These are phyloP conservation scores for Anthophora plumipes DNA, from an alignment of 2,888 invertebrate species.

Conservation along the genomic window DNA sequence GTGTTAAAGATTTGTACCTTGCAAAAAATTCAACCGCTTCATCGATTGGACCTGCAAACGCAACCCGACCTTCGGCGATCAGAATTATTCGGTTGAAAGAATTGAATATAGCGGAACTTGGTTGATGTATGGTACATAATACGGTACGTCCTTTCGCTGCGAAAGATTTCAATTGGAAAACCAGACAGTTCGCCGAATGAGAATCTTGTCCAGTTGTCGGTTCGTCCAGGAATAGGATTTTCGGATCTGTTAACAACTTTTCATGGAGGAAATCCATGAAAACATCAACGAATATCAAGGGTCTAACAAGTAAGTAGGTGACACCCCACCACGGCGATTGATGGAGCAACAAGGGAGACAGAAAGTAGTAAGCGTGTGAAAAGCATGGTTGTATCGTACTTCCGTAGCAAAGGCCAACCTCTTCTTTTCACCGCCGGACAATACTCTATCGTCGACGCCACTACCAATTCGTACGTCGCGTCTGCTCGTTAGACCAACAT, in stretches of 20 bases:
- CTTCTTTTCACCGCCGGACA: slow-evolving; percentile 98
- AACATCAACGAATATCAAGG: neutral
- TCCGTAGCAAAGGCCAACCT: slow-evolving; percentile 97
- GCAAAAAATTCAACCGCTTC: slow-evolving; percentile 89
- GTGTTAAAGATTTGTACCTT: slow-evolving; percentile 84
- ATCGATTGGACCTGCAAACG: slow-evolving; percentile 91
- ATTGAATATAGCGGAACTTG: slow-evolving; percentile 94
- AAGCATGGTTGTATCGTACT: slow-evolving; percentile 84
- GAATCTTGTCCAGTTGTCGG: slow-evolving; percentile 98
- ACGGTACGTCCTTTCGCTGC: slow-evolving; percentile 93
- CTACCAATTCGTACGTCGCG: slow-evolving; percentile 91
- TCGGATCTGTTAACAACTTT: slow-evolving; percentile 95
- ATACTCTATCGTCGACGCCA: slow-evolving; percentile 90
- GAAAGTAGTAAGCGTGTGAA: neutral
- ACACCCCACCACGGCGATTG: too few relatives aligned
- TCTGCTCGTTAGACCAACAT: slow-evolving; percentile 90
- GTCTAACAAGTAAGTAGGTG: too few relatives aligned
- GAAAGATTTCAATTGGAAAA: slow-evolving; percentile 89
- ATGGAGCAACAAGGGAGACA: neutral
- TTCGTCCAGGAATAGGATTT: slow-evolving; percentile 97
- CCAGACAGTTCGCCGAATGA: slow-evolving; percentile 94
- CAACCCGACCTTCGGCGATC: slow-evolving; percentile 94
- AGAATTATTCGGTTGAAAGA: slow-evolving; percentile 92
- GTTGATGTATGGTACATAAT: slow-evolving; percentile 97
- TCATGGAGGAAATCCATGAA: slow-evolving; percentile 79